Evolutionary conservation across 2,113 vertebrate genomes (phyloP).

Genomic region (Alectura lathami): DNA sequence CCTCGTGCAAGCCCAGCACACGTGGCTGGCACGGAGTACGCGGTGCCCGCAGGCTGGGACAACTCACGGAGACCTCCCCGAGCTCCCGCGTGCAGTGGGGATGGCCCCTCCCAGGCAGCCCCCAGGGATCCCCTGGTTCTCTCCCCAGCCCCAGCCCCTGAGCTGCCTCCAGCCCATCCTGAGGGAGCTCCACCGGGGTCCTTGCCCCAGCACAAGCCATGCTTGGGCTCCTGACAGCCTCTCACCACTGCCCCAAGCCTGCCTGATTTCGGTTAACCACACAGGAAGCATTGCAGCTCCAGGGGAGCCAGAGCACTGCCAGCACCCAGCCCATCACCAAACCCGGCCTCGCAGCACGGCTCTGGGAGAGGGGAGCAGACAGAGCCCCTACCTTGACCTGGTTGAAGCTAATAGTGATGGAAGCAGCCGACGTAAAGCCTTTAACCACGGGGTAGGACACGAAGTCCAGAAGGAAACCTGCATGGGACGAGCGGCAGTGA

Average conservation of each 20-base stretch:
- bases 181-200: background rate
- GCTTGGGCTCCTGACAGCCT: background rate
- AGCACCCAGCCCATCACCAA: background rate
- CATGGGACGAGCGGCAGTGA: background rate
- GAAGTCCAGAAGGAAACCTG: constrained; percentile 95
- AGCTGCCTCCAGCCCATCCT: background rate
- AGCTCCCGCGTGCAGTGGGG: background rate
- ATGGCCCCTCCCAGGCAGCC: background rate
- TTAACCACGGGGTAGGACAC: constrained; percentile 94
- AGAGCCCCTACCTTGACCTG: constrained; percentile 87
- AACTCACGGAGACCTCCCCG: background rate
- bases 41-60: too few species aligned
- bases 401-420: constrained; percentile 90
- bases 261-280: constrained; percentile 65
- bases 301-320: background rate
- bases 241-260: background rate
- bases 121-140: background rate
- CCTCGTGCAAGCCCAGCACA: background rate
- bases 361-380: background rate
- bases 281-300: constrained; percentile 18
- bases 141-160: background rate
- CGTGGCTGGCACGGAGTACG: background rate
- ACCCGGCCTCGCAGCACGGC: background rate
- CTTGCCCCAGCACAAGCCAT: background rate
- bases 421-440: constrained; percentile 93